Base-by-base conservation (phyloP, 2,888 invertebrate species). In the Synanthedon vespiformis region DNA sequence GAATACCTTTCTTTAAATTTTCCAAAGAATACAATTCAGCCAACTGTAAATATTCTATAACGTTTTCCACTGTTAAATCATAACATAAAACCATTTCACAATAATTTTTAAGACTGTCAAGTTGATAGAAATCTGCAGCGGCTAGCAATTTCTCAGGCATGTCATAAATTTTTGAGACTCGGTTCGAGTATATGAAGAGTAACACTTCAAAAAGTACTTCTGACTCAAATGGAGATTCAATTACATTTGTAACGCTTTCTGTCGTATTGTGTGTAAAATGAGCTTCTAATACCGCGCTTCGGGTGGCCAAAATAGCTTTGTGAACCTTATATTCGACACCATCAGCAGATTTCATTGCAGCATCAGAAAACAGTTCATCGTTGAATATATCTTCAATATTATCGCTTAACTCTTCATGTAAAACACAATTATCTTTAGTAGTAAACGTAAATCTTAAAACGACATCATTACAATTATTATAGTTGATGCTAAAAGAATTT, bases 231-330 rank as follows among this genome's bases (percentile, higher is more conserved):
- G 74, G 79, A 48, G 82, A 80, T 55, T 83, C 77, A 1, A 87
- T 74, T 56, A 77, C 57, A 57, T 86, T 86, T 6, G 84, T 86
- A 4, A 58, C 59, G 57, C 80, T 77, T 63, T 87, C 87, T 27
- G 70, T 74, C 41, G 84, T 87, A 57, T 85, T 84, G 52, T 86
- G 85, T 54, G 82, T 78, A 64, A 87, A 87, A 58, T 86, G 80
- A 34, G 86, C 87, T 54, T 81, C 83, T 6, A 87, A 55, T 0
- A 87, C 87, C 14, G 70, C 74, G 69, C 87, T 87, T 22, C 87
- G 67, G 56, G 78, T 80, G 0, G 86, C 82, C 41, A 87, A 58
- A 1, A 87, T 76, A 22, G 81, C 83, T 59, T 86, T 87, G 53
- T 87, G 87, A 1, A 82, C 79, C 62, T 77, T 79, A 53, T 70